A percentile compares a stretch with the other conserved stretches of the same genome.
Evolutionary conservation across 2,113 vertebrate species (phyloP).

Genomic region (Sardina pilchardus): DNA sequence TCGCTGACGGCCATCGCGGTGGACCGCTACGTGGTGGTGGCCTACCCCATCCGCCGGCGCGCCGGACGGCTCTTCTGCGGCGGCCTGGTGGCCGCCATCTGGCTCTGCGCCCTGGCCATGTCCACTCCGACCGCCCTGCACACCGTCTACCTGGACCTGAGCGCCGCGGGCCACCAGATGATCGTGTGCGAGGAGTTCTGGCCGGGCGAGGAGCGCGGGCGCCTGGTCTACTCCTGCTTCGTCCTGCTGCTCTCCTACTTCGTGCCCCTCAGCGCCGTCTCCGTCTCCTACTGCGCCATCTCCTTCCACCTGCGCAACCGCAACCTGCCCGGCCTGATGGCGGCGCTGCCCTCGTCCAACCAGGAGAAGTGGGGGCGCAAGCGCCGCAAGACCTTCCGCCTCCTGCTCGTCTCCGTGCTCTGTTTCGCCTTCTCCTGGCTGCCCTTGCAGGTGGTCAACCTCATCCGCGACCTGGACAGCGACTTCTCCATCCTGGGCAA

Average conservation of each 20-base stretch:
- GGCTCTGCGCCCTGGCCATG: conserved; percentile 74
- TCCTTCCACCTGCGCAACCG: conserved; percentile 73
- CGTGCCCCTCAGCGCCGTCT: conserved; percentile 77
- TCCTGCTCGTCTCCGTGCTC: conserved; percentile 77
- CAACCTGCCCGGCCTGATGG: conserved; percentile 63
- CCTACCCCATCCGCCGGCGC: conserved; percentile 76
- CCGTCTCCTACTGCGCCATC: conserved; percentile 83
- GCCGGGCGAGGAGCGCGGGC: conserved; percentile 70
- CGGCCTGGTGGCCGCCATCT: conserved; percentile 74
- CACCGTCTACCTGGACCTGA: conserved; percentile 80
- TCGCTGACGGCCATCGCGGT: conserved; percentile 85
- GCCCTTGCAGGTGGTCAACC: conserved; percentile 83
- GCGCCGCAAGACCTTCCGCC: conserved; percentile 79
- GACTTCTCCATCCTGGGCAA: conserved; percentile 77
- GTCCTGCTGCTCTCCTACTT: conserved; percentile 82
- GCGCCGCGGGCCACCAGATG: conserved; percentile 75
- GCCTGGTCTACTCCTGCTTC: conserved; percentile 81
- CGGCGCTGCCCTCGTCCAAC: conserved; percentile 60
- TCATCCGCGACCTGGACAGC: conserved; percentile 76
- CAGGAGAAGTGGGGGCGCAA: conserved; percentile 74
- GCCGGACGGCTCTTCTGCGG: conserved; percentile 72
- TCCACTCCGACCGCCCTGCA: conserved; percentile 74
- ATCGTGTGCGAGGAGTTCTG: conserved; percentile 86
- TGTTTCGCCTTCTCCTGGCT: conserved; percentile 87
- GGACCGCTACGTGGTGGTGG: conserved; percentile 83